Base-by-base conservation (phyloP, 2,888 invertebrate species). In the Calameuta filiformis region DNA sequence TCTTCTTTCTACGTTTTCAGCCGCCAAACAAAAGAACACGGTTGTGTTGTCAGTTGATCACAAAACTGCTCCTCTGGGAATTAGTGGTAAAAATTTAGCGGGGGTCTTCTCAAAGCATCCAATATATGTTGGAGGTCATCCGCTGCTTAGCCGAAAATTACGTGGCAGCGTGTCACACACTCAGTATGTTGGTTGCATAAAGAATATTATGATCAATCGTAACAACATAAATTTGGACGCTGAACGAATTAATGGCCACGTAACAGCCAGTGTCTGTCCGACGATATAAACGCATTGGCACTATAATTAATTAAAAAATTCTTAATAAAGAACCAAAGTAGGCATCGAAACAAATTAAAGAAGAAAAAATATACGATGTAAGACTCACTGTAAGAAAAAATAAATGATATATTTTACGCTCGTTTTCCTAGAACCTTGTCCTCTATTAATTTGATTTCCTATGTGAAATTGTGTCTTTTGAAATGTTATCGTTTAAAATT, bases 71-170 rank as follows among this genome's bases (percentile, higher is more conserved):
- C 93, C 94, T 82, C 95, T 97, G 0, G 96, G 95, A 3, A 94
- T 96, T 56, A 96, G 96, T 9, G 91, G 90, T 37, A 94, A 93
- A 34, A 94, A 94, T 31, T 93, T 94, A 34, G 93, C 94, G 0
- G 94, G 95, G 0, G 96, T 97, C 0, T 95, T 96, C 86, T 97
- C 98, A 0, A 95, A 95, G 37, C 95, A 97, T 81, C 96, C 98
- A 0, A 93, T 99, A 56, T 99, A 96, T 92, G 93, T 99, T 86
- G 99, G 99, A 33, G 98, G 98, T 0, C 96, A 98, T 91, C 95
- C 95, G 2, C 92, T 93, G 77, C 89, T 92, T 79, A 84, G 88
- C 76, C 91, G 90, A 74, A 89, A 87, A 81, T 88, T 93, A 0
- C 92, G 94, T 40, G 98, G 97, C 2, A 94, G 97, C 4, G 93